Evolutionary conservation across 2,113 vertebrate species (phyloP).

Genomic region (Nicator chloris): DNA sequence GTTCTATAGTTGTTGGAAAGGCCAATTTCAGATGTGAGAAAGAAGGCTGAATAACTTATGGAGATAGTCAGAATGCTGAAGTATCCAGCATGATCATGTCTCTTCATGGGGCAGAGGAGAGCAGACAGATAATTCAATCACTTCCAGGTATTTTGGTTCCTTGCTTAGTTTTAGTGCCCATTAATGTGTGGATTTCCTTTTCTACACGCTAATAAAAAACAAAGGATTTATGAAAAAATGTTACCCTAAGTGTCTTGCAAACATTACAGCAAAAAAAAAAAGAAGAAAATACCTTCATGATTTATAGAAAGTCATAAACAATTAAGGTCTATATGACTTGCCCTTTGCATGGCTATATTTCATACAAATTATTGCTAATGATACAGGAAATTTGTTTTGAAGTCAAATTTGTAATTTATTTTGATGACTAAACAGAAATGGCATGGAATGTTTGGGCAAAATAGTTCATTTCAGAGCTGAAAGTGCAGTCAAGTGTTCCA

Average conservation of each 20-base stretch:
- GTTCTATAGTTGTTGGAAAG: background rate
- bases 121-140: background rate
- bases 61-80: background rate
- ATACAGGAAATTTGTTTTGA: background rate
- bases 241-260: background rate
- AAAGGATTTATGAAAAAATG: background rate
- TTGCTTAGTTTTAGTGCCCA: background rate
- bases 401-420: background rate
- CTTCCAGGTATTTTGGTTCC: background rate
- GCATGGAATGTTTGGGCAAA: background rate
- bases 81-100: background rate
- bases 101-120: background rate
- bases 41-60: background rate
- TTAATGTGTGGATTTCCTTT: background rate
- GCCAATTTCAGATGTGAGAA: background rate
- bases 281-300: background rate
- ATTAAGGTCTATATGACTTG: background rate
- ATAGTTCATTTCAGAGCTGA: background rate
- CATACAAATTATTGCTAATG: background rate
- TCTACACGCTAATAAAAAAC: background rate
- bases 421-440: background rate
- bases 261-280: background rate
- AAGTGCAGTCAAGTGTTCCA: background rate
- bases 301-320: background rate
- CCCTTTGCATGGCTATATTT: background rate